Evolutionary conservation across 2,113 vertebrate species (phyloP).

Genomic region (Numenius arquata): DNA sequence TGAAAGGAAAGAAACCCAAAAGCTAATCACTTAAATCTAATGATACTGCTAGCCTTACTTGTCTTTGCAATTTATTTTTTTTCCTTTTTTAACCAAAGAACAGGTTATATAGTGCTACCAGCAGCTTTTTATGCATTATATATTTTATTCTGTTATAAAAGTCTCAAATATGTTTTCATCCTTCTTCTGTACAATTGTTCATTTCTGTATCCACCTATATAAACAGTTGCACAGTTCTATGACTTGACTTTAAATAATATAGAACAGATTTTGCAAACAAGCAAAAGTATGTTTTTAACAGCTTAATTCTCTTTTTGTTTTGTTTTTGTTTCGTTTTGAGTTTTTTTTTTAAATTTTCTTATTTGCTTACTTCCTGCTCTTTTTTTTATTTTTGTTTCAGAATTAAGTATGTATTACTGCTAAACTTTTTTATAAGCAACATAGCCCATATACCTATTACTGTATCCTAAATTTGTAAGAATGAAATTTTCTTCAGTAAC

Average conservation of each 20-base stretch:
- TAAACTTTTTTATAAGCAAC: not conserved
- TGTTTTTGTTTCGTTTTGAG: no score
- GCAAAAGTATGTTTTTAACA: not conserved
- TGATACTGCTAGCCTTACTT: not conserved
- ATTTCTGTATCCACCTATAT: not conserved
- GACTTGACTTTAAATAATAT: not conserved
- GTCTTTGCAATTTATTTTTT: not conserved
- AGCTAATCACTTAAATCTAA: not conserved
- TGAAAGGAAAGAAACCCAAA: not conserved
- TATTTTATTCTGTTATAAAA: not conserved
- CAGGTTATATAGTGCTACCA: not conserved
- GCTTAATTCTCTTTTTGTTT: not conserved
- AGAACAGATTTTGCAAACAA: not conserved
- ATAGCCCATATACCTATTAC: not conserved
- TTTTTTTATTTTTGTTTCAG: not conserved
- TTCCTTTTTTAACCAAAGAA: not conserved
- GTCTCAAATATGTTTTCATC: not conserved
- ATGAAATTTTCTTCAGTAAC: not conserved
- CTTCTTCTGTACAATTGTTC: not conserved
- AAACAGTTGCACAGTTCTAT: not conserved
- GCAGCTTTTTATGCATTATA: not conserved
- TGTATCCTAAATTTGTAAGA: not conserved
- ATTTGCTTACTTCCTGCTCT: not conserved
- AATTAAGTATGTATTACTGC: not conserved
- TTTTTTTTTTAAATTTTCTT: accelerated